A percentile compares a stretch with the other conserved stretches of the same genome.
Evolutionary conservation across 2,797 vertebrate species (phyloP).

Genomic region (Enteromius viviparus): DNA sequence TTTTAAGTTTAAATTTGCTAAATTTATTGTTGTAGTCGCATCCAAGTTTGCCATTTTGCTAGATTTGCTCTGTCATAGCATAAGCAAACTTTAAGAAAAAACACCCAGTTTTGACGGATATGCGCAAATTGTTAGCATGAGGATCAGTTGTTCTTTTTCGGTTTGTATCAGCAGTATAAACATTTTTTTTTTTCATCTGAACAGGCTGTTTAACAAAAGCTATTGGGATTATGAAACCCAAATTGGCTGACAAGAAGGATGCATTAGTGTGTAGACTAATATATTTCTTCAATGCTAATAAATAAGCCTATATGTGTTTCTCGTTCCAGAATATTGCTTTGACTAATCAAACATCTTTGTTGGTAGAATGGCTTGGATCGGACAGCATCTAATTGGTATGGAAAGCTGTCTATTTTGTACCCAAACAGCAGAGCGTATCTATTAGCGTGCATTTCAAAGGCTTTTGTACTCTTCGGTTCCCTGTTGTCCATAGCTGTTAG

Average conservation of each 20-base stretch:
- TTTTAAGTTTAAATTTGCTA: not conserved
- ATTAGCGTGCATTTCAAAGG: conserved; percentile 15
- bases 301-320: not conserved
- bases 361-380: not conserved
- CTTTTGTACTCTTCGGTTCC: conserved; percentile 10
- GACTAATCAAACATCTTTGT: conserved; percentile 5
- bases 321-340: conserved; percentile 56
- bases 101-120: conserved; percentile 11
- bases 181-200: too few species aligned
- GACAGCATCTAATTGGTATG: not conserved
- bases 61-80: not conserved
- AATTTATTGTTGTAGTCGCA: too few species aligned
- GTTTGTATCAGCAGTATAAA: not conserved
- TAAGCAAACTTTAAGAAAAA: not conserved
- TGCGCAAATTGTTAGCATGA: conserved; percentile 24
- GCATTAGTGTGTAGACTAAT: not conserved
- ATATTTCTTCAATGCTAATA: not conserved
- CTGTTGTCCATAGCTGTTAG: conserved; percentile 23
- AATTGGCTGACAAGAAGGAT: conserved; percentile 3
- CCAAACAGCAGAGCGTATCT: not conserved
- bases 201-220: conserved; percentile 10
- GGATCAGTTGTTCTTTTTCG: not conserved
- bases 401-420: conserved; percentile 4
- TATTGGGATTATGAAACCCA: not conserved
- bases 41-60: not conserved